Evolutionary conservation across 2,888 invertebrate species (phyloP).

Genomic region (Scelioninae gen. 1): DNA sequence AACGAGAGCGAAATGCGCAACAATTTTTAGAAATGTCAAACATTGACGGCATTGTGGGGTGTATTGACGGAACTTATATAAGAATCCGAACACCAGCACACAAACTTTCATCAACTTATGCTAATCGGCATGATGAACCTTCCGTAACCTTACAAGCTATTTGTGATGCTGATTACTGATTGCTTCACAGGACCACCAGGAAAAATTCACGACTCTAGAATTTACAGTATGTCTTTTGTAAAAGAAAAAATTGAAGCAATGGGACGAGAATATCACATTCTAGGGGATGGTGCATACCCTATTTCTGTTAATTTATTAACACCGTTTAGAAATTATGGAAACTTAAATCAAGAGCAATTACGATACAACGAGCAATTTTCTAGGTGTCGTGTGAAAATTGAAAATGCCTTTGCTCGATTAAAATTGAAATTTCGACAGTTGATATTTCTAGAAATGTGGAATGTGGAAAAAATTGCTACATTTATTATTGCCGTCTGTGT

Average conservation of each 20-base stretch:
- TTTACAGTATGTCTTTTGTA: conserved; percentile 1
- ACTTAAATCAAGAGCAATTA: background rate
- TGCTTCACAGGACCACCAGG: conserved; percentile 2
- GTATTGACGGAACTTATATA: conserved; percentile 1
- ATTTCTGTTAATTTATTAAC: too few relatives aligned
- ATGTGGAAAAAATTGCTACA: background rate
- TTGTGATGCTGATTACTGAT: conserved; percentile 9
- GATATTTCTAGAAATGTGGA: background rate
- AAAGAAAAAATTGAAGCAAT: background rate
- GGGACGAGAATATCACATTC: background rate
- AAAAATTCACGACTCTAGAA: background rate
- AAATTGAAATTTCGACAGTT: conserved; percentile 5
- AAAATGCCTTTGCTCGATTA: background rate
- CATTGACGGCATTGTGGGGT: conserved; percentile 11
- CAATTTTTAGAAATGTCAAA: conserved; percentile 5
- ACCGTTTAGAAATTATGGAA: too few relatives aligned
- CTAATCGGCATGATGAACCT: conserved; percentile 14
- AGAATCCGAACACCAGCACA: background rate
- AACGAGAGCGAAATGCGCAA: background rate
- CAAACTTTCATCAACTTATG: background rate
- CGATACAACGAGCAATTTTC: conserved; percentile 1
- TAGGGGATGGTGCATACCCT: too few relatives aligned
- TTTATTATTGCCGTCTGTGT: conserved; percentile 4
- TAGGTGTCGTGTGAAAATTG: background rate
- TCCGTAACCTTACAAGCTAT: conserved; percentile 11